phyloP scores from a whole-genome alignment of 2,888 invertebrate species.

The Oscheius sp. region DNA sequence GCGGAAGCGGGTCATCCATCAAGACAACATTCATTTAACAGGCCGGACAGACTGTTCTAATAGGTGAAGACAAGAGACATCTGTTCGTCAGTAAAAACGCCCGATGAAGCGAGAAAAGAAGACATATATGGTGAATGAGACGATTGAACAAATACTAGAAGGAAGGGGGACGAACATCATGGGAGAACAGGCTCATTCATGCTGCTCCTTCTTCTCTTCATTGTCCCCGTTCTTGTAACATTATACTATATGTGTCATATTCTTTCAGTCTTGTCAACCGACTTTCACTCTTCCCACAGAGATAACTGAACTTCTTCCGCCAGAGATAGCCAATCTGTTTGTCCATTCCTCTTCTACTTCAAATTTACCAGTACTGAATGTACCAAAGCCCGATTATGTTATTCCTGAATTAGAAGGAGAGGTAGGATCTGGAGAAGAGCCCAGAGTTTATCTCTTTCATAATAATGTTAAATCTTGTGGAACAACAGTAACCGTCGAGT shows the following conservation, averaged over 20 bases:
- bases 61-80: not conserved
- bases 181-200: too few relatives aligned
- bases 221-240: too few relatives aligned
- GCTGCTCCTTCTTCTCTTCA: too few relatives aligned
- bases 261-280: not conserved
- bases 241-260: not conserved
- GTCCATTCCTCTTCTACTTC: not conserved
- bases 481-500: not conserved
- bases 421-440: not conserved
- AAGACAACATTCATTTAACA: slow-evolving; percentile 17
- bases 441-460: not conserved
- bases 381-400: too few relatives aligned
- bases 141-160: not conserved
- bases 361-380: not conserved
- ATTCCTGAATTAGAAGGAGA: not conserved
- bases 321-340: not conserved
- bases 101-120: not conserved
- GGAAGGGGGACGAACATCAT: not conserved
- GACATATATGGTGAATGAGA: not conserved
- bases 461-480: not conserved
- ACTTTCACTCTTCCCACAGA: not conserved
- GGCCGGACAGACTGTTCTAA: not conserved
- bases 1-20: slow-evolving; percentile 15
- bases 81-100: slow-evolving; percentile 1
- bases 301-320: not conserved